Percentiles rank a stretch among this genome's conserved stretches.
Evolutionary conservation across 2,797 vertebrate genomes (phyloP).

Genomic region (Myripristis murdjan): DNA sequence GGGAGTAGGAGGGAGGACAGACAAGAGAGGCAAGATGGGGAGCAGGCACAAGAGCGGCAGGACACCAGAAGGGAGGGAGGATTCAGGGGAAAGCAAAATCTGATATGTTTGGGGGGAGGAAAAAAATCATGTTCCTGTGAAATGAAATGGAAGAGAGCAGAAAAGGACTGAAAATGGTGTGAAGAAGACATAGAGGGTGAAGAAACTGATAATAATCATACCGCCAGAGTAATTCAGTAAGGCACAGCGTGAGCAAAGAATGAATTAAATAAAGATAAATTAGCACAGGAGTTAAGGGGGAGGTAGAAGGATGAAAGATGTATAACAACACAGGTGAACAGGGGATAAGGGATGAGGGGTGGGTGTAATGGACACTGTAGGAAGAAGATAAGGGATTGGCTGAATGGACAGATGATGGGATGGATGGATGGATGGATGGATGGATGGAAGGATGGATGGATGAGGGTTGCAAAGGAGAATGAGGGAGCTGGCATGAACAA

Average conservation of each 20-base stretch:
- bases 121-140: background rate
- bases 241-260: constrained; percentile 8
- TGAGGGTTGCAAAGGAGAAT: constrained; percentile 39
- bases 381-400: constrained; percentile 50
- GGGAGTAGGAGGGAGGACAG: background rate
- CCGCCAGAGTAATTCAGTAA: constrained; percentile 21
- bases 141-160: constrained; percentile 14
- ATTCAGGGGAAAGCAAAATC: constrained; percentile 4
- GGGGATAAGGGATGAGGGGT: constrained; percentile 40
- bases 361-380: constrained; percentile 53
- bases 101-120: background rate
- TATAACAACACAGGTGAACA: constrained; percentile 39
- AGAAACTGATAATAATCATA: constrained; percentile 33
- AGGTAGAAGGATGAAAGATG: constrained; percentile 32
- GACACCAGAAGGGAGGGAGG: background rate
- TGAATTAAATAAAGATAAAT: constrained; percentile 53
- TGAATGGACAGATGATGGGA: constrained; percentile 37
- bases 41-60: background rate
- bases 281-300: constrained; percentile 8
- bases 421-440: constrained; percentile 1
- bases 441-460: constrained; percentile 21
- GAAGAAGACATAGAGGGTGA: background rate
- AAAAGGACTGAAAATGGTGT: constrained; percentile 21
- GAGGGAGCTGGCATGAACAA: constrained; percentile 10
- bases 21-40: background rate